Percentiles rank a stretch among this genome's conserved stretches.
Evolutionary conservation across 2,888 invertebrate genomes (phyloP).

Genomic region (Lissonota sp.): DNA sequence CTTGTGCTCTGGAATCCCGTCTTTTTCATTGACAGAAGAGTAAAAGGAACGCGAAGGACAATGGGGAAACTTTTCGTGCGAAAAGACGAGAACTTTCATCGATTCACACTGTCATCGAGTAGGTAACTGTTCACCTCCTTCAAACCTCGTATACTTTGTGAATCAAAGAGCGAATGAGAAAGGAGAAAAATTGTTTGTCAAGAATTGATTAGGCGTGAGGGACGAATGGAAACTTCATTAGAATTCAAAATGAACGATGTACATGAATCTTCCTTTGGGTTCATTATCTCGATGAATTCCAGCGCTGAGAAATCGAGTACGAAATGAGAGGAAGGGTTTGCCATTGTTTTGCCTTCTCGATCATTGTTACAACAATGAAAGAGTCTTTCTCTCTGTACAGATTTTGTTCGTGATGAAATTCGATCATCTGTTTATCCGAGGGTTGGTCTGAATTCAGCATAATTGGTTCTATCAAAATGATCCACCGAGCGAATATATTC

Average conservation of each 20-base stretch:
- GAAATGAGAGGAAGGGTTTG: no score
- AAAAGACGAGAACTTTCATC: slow-evolving; percentile 14
- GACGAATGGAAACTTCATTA: slow-evolving; percentile 53
- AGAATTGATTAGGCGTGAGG: slow-evolving; percentile 52
- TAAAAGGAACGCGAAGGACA: slow-evolving; percentile 35
- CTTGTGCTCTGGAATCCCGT: slow-evolving; percentile 56
- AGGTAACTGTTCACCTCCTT: background rate
- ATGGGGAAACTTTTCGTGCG: slow-evolving; percentile 40
- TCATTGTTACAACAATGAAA: no score
- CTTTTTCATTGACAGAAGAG: slow-evolving; percentile 53
- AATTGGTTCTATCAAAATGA: background rate
- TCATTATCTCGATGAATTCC: slow-evolving; percentile 26
- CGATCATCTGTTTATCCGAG: no score
- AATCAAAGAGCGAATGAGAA: background rate
- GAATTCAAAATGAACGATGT: slow-evolving; percentile 53
- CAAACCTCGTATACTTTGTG: background rate
- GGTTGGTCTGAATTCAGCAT: no score
- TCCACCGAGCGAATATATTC: slow-evolving; percentile 1
- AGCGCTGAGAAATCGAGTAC: no score
- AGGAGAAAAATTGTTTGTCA: slow-evolving; percentile 50
- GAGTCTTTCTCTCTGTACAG: no score
- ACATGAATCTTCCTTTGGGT: slow-evolving; percentile 38
- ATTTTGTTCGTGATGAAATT: no score
- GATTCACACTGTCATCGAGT: background rate
- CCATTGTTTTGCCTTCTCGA: no score